Base-by-base conservation (phyloP, 2,888 invertebrate species). In the Drosophila meridiana region DNA sequence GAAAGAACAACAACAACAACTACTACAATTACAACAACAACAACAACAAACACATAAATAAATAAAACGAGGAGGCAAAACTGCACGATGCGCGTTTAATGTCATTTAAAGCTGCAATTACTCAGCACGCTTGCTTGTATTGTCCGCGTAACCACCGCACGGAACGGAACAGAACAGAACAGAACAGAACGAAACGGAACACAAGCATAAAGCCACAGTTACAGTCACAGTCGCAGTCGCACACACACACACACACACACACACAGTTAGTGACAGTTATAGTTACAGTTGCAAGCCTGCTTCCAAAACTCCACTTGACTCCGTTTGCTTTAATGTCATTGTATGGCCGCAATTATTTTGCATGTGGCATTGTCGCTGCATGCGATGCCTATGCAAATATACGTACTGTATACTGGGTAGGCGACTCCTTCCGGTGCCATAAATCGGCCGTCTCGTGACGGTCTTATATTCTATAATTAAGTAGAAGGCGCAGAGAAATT, bases 41-140 rank as follows among this genome's bases (percentile, higher is more conserved):
- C 52, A 60, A 60, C 53, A 45, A 26, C 47, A 66, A 69, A 69
- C 59, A 57, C 20, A 75, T 77, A 73, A 72, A 58, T 66, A 61
- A 73, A 77, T 74, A 68, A 76, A 70, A 72, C 45, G 34, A 38
- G 65, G 56, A 57, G 66, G 60, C 68, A 71, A 71, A 74, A 81
- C 76, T 76, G 73, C 87, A 87, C 84, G 85, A 84, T 76, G 82
- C 90, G 90, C 89, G 85, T 82, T 87, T 87, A 87, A 87, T 90
- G 90, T 84, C 87, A 89, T 90, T 87, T 90, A 87, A 87, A 87
- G 85, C 78, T 78, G 86, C 90, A 87, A 87, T 87, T 87, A 87
- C 91, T 90, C 90, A 87, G 90, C 87, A 89, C 88, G 89, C 76
- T 87, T 73, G 71, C 75, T 58, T 72, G 82, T 69, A 63, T 45